Conservation (phyloP, 1,140 invertebrate genomes). For the Heliconius hewitsoni region DNA sequence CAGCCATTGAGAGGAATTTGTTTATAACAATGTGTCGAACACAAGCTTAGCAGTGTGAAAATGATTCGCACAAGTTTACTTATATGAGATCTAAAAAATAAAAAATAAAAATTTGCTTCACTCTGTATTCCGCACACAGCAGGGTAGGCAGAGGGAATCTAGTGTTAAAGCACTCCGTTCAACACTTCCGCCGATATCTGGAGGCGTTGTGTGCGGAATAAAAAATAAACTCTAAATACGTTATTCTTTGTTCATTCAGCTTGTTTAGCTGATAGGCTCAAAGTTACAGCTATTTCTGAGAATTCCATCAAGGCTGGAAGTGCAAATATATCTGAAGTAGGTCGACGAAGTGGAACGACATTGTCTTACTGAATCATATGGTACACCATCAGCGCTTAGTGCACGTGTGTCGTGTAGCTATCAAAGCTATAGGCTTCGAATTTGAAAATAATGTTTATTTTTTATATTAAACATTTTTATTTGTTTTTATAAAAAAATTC, state of each 20-base stretch:
- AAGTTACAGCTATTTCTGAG: constrained; percentile 51
- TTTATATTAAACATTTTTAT: not conserved
- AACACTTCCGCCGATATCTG: too few species aligned
- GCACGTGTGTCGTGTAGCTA: not conserved
- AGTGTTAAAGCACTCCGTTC: too few species aligned
- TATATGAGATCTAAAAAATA: not conserved
- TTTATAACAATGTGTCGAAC: constrained; percentile 24
- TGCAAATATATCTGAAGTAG: constrained; percentile 59
- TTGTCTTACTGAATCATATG: constrained; percentile 53
- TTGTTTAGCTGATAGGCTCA: constrained; percentile 42
- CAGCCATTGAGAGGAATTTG: constrained; percentile 63
- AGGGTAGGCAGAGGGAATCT: too few species aligned
- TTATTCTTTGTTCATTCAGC: constrained; percentile 23
- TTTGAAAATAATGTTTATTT: not conserved
- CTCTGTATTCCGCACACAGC: too few species aligned
- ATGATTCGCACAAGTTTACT: not conserved
- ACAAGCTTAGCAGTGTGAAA: not conserved
- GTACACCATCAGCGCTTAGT: constrained; percentile 12
- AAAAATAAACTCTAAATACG: not conserved
- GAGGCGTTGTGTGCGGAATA: not conserved
- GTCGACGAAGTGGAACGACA: constrained; percentile 52
- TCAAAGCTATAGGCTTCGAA: not conserved
- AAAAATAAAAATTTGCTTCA: too few species aligned
- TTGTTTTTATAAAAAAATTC: not conserved
- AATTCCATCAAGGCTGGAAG: constrained; percentile 52